Percentiles rank a stretch among this genome's conserved stretches.
These are phyloP conservation scores for Calosoma granatense DNA, from an alignment of 1,140 invertebrate genomes.

Conservation along the genomic window DNA sequence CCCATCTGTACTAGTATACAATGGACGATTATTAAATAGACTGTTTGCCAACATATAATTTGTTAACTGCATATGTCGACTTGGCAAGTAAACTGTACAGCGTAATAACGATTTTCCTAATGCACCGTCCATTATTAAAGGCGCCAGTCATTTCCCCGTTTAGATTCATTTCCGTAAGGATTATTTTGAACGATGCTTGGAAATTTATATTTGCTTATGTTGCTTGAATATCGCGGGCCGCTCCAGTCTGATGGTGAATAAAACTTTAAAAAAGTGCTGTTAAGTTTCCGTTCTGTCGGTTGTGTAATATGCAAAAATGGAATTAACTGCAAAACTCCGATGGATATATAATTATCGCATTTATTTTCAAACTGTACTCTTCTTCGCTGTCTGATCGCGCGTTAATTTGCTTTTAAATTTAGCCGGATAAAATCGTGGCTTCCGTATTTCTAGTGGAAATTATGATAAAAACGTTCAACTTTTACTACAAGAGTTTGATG, in stretches of 20 bases:
- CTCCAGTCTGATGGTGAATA: background rate
- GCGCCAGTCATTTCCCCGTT: background rate
- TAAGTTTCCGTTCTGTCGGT: background rate
- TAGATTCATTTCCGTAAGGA: background rate
- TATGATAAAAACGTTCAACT: too few relatives aligned
- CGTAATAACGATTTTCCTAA: constrained; percentile 6
- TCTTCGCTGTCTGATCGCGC: too few relatives aligned
- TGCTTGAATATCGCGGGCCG: background rate
- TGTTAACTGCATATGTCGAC: background rate
- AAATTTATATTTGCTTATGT: too few relatives aligned
- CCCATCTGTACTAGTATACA: too few relatives aligned
- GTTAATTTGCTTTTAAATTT: too few relatives aligned
- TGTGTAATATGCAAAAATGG: background rate
- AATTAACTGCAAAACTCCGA: background rate
- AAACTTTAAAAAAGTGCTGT: background rate
- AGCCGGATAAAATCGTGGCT: too few relatives aligned
- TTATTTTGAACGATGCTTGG: background rate
- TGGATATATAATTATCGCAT: background rate
- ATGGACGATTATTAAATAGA: background rate
- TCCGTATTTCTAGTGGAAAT: too few relatives aligned
- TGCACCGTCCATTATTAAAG: background rate
- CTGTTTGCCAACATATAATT: constrained; percentile 7
- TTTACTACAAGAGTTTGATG: too few relatives aligned
- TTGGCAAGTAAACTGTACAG: background rate
- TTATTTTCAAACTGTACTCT: too few relatives aligned